Conservation (phyloP, 2,888 invertebrate species). For the Cheilosia pagana region DNA sequence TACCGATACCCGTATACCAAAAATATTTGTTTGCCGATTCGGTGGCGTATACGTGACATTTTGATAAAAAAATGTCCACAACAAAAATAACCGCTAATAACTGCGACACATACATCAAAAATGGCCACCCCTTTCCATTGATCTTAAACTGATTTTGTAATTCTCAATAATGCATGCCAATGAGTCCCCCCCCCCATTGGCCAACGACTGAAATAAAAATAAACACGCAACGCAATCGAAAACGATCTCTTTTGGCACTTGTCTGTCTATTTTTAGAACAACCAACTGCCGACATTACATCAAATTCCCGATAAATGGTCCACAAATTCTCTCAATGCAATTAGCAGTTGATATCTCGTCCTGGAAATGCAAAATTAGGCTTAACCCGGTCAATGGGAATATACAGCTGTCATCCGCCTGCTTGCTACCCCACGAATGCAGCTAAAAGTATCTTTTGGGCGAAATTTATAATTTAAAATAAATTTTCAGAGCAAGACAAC, state of each 20-base stretch:
- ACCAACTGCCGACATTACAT: neutral
- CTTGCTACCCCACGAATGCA: slow-evolving; percentile 49
- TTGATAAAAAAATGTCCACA: neutral
- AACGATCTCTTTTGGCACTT: neutral
- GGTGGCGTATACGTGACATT: slow-evolving; percentile 41
- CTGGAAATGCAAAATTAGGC: slow-evolving; percentile 56
- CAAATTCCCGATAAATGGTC: slow-evolving; percentile 14
- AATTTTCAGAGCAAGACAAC: slow-evolving; percentile 21
- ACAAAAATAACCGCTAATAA: slow-evolving; percentile 3
- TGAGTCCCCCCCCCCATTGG: neutral
- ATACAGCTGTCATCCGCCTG: slow-evolving; percentile 54
- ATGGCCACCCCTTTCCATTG: slow-evolving; percentile 19
- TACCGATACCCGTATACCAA: neutral
- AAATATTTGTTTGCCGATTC: neutral
- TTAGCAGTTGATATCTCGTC: slow-evolving; percentile 13
- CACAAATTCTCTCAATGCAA: slow-evolving; percentile 4
- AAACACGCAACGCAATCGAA: slow-evolving; percentile 17
- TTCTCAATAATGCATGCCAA: slow-evolving; percentile 9
- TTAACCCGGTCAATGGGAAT: slow-evolving; percentile 26
- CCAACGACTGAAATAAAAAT: slow-evolving; percentile 20
- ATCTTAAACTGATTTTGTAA: slow-evolving; percentile 16
- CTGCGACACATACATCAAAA: slow-evolving; percentile 3
- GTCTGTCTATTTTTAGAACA: slow-evolving; percentile 14
- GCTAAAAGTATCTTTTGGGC: slow-evolving; percentile 57
- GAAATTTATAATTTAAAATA: slow-evolving; percentile 44